Evolutionary conservation across 1,140 invertebrate genomes (phyloP).

Genomic region (Piezodorus guildinii): DNA sequence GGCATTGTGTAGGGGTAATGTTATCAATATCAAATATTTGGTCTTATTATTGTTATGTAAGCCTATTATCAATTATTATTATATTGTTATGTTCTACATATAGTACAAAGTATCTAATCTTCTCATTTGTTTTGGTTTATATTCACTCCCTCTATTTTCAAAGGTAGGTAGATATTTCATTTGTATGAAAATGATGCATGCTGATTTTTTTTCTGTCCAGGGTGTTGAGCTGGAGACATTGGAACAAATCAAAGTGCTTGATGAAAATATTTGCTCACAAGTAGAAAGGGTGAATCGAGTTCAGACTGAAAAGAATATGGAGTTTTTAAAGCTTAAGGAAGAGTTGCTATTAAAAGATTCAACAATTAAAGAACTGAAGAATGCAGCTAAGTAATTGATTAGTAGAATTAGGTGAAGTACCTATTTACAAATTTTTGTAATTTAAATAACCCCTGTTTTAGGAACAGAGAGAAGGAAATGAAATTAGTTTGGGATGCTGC

Average conservation of each 20-base stretch:
- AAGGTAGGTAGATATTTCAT: no score
- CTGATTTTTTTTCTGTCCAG: not conserved
- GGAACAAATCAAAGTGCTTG: not conserved
- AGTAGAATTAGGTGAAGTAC: not conserved
- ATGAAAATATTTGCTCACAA: not conserved
- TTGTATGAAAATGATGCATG: no score
- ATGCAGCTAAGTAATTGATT: not conserved
- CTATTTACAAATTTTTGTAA: not conserved
- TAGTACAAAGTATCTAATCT: no score
- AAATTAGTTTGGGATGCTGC: constrained; percentile 6
- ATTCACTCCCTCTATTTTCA: no score
- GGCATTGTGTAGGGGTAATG: no score
- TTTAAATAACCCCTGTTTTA: not conserved
- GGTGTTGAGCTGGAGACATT: not conserved
- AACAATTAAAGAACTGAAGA: not conserved
- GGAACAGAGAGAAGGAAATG: not conserved
- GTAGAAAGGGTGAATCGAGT: not conserved
- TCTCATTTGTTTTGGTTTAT: no score
- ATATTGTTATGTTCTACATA: no score
- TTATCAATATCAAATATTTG: no score
- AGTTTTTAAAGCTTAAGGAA: not conserved
- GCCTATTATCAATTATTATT: no score
- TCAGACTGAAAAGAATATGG: not conserved
- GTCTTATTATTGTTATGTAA: no score
- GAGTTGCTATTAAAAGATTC: not conserved